Evolutionary conservation across 1,140 invertebrate species (phyloP).

Genomic region (Hestina assimilis): DNA sequence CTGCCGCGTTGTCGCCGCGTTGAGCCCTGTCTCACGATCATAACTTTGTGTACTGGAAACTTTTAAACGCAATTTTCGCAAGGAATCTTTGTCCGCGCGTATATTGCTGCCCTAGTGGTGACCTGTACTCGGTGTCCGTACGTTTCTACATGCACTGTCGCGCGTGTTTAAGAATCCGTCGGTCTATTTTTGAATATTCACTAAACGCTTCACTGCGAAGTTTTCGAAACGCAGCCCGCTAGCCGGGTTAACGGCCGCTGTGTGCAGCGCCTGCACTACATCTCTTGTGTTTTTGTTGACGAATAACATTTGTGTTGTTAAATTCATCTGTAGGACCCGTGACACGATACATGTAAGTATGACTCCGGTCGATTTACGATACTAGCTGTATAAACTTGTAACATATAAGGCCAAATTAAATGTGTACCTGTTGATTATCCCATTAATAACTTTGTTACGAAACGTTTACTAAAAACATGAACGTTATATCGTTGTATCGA

Average conservation of each 20-base stretch:
- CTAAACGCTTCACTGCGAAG: conserved; percentile 68
- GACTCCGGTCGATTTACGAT: conserved; percentile 65
- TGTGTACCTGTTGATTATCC: conserved; percentile 53
- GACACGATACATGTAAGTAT: conserved; percentile 75
- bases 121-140: conserved; percentile 39
- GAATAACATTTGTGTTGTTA: conserved; percentile 72
- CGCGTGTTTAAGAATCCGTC: conserved; percentile 54
- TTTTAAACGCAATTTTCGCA: conserved; percentile 63
- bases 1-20: conserved; percentile 55
- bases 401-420: conserved; percentile 23
- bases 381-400: conserved; percentile 43
- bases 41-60: conserved; percentile 74
- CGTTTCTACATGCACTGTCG: conserved; percentile 45
- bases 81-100: conserved; percentile 39
- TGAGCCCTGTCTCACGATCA: conserved; percentile 58
- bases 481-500: conserved; percentile 36
- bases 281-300: conserved; percentile 75
- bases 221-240: conserved; percentile 72
- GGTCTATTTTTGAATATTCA: conserved; percentile 77
- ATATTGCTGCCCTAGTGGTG: conserved; percentile 36
- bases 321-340: conserved; percentile 54
- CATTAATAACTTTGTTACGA: conserved; percentile 23
- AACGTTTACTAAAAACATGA: conserved; percentile 33
- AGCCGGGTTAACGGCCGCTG: conserved; percentile 69
- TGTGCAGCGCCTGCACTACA: conserved; percentile 65